These are phyloP conservation scores for Scelioninae gen. 2 DNA, from an alignment of 2,888 invertebrate genomes.

Conservation along the genomic window DNA sequence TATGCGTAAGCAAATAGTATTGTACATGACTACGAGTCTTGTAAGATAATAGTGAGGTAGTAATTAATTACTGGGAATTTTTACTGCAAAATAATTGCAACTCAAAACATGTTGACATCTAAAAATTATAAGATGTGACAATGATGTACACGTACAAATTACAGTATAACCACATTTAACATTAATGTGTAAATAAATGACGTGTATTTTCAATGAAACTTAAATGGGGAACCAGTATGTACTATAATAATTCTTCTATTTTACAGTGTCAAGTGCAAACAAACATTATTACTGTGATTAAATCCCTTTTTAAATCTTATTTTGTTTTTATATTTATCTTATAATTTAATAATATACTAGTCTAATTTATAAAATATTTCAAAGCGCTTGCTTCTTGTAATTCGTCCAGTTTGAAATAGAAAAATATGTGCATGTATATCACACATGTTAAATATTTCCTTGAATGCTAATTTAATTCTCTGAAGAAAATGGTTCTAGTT, in stretches of 20 bases:
- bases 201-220: constrained; percentile 51
- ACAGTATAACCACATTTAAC: constrained; percentile 51
- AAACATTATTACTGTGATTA: constrained; percentile 61
- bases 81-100: constrained; percentile 44
- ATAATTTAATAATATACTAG: constrained; percentile 25
- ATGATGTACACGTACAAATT: constrained; percentile 45
- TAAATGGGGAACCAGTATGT: constrained; percentile 60
- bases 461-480: neutral
- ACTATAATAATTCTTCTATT: constrained; percentile 48
- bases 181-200: constrained; percentile 51
- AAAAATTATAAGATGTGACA: constrained; percentile 30
- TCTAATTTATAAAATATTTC: constrained; percentile 59
- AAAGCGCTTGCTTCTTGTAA: constrained; percentile 49
- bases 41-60: constrained; percentile 42
- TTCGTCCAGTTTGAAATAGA: constrained; percentile 5
- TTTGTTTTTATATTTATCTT: constrained; percentile 19
- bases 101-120: constrained; percentile 43
- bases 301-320: constrained; percentile 52
- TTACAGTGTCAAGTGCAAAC: constrained; percentile 59
- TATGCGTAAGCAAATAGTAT: constrained; percentile 52
- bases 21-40: constrained; percentile 54
- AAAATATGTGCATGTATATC: neutral
- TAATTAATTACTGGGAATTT: constrained; percentile 44
- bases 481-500: constrained; percentile 46
- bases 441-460: neutral